phyloP scores from a whole-genome alignment of 2,113 vertebrate species.

The Lepus europaeus region DNA sequence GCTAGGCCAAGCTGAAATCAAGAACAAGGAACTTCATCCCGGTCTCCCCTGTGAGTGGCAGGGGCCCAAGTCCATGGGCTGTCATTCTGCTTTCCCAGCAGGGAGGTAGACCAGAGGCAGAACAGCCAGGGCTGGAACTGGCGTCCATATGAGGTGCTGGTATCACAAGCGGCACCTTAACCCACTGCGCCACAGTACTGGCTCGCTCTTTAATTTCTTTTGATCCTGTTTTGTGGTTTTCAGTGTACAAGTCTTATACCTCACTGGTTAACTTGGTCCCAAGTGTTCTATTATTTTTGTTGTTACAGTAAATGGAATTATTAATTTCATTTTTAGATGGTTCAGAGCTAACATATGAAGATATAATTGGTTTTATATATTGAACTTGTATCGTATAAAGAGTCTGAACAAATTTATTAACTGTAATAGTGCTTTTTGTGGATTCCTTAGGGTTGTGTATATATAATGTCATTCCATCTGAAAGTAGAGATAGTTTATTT shows the following conservation, averaged over 20 bases:
- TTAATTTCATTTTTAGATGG: not conserved
- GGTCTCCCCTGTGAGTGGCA: too few relatives aligned
- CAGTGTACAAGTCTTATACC: not conserved
- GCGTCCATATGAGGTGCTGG: too few relatives aligned
- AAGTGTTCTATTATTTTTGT: constrained; percentile 30
- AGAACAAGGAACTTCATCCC: too few relatives aligned
- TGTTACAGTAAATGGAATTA: not conserved
- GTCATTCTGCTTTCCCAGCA: too few relatives aligned
- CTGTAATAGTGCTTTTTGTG: not conserved
- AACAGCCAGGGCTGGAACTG: too few relatives aligned
- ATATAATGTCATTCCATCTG: too few relatives aligned
- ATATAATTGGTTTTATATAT: not conserved
- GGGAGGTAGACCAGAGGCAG: too few relatives aligned
- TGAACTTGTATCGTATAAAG: not conserved
- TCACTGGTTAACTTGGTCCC: not conserved
- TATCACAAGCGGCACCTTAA: too few relatives aligned
- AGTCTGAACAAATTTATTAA: not conserved
- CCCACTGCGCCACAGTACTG: too few relatives aligned
- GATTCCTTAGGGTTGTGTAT: not conserved
- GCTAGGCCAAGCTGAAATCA: too few relatives aligned
- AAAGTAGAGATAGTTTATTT: too few relatives aligned
- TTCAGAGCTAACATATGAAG: not conserved
- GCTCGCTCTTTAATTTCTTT: not conserved
- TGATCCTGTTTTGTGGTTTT: not conserved
- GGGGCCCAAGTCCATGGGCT: too few relatives aligned